These are phyloP conservation scores for Callaeas wilsoni DNA, from an alignment of 2,113 vertebrate species.

Conservation along the genomic window DNA sequence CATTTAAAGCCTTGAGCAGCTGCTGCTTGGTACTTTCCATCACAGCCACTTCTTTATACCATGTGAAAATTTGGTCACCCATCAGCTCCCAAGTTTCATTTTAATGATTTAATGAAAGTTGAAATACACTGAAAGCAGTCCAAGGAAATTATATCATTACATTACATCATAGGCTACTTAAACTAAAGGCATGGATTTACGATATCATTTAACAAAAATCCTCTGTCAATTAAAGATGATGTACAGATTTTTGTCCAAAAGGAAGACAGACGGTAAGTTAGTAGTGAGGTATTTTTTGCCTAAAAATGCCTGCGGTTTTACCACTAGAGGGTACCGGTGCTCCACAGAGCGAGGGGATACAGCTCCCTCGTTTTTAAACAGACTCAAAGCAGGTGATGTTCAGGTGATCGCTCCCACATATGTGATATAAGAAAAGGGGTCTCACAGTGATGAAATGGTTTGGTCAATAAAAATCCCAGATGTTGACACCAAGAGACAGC, in stretches of 20 bases:
- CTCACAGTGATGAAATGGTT: background rate
- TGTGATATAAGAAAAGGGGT: background rate
- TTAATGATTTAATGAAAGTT: background rate
- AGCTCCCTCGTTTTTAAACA: background rate
- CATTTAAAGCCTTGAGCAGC: background rate
- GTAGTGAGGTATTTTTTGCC: background rate
- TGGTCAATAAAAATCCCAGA: background rate
- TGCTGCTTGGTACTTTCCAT: background rate
- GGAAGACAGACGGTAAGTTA: background rate
- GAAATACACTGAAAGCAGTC: background rate
- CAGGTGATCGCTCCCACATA: background rate
- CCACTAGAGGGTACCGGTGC: constrained; percentile 33
- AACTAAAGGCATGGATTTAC: background rate
- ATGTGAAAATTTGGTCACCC: background rate
- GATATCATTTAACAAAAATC: background rate
- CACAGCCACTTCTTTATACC: background rate
- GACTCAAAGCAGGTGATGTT: background rate
- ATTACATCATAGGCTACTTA: background rate
- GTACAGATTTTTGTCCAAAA: background rate
- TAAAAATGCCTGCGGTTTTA: background rate
- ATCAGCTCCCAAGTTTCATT: background rate
- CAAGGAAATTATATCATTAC: background rate
- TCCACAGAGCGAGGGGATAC: background rate
- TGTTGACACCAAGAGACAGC: too few species aligned
- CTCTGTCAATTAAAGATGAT: background rate